Evolutionary conservation across 2,113 vertebrate species (phyloP), one percentile per base, ranked within the genome.

Genomic region (Colaptes auratus): DNA sequence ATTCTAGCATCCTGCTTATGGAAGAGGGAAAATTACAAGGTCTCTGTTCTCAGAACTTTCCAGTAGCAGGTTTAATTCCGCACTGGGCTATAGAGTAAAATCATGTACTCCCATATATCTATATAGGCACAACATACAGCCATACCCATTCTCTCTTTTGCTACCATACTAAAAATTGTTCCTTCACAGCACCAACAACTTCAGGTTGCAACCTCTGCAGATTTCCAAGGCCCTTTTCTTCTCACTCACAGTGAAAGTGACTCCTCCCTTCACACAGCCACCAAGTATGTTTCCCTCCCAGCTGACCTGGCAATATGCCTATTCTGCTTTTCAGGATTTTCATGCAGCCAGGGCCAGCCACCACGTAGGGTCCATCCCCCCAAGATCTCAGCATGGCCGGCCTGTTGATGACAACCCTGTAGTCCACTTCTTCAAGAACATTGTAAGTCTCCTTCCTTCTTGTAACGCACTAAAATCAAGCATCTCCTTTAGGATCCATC

Each of bases 381-480:
- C 98, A 92, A 99, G 99, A 97, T 97, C 98, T 21, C 97, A 97
- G 95, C 98, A 98, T 23, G 98, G 98, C 86, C 98, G 98, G 92
- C 97, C 98, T 42, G 98, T 98, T 33, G 98, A 98, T 1, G 99
- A 99, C 86, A 99, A 99, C 96, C 99, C 99, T 0, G 99, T 99
- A 95, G 98, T 99, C 88, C 98, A 99, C 91, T 99, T 99, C 98
- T 99, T 99, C 98, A 99, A 98, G 98, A 99, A 98, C 91, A 99
- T 99, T 42, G 99, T 99, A 97, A 99, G 99, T 98, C 36, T 46
- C 7, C 9, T 36, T 59, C 48, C 23, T 30, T 35, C 63, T 10
- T 67, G 5, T 13, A 53, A 31, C 1, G 14, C 35, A 30, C 53
- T 60, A 66, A 25, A 90, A 36, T 7, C 0, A 74, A 69, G 1